These are phyloP conservation scores for Tetranychus urticae DNA, from an alignment of 1,140 invertebrate genomes.

Conservation along the genomic window DNA sequence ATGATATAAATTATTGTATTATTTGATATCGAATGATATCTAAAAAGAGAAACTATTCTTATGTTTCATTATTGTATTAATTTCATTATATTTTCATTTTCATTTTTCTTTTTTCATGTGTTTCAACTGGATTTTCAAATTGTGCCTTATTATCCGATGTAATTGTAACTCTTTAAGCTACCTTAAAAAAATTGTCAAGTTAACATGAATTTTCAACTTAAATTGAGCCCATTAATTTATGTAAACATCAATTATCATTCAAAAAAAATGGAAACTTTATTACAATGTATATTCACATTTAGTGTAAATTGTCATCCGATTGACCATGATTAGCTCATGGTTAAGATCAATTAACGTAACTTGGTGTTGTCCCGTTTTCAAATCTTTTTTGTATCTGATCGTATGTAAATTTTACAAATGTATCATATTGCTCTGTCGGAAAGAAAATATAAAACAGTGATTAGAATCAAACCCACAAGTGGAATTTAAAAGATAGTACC, in stretches of 20 bases:
- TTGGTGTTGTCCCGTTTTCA: conserved; percentile 19
- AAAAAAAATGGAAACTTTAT: background rate
- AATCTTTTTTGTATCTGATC: conserved; percentile 81
- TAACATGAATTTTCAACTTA: background rate
- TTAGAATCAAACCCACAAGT: background rate
- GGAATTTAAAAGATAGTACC: conserved; percentile 13
- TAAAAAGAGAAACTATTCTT: too few species aligned
- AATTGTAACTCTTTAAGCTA: too few species aligned
- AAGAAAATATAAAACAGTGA: background rate
- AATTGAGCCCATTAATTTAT: background rate
- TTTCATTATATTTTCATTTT: too few species aligned
- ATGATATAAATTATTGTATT: too few species aligned
- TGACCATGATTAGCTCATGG: background rate
- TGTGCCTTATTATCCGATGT: too few species aligned
- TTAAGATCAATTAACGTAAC: background rate
- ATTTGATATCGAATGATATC: too few species aligned
- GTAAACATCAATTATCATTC: background rate
- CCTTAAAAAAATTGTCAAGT: background rate
- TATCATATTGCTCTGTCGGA: conserved; percentile 71
- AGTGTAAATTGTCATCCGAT: background rate
- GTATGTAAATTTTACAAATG: conserved; percentile 88
- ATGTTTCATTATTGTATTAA: too few species aligned
- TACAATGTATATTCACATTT: too few species aligned
- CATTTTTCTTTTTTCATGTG: too few species aligned
- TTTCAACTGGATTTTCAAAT: too few species aligned